These are phyloP conservation scores for Lepus timidus DNA, from an alignment of 2,113 vertebrate genomes.

Conservation along the genomic window DNA sequence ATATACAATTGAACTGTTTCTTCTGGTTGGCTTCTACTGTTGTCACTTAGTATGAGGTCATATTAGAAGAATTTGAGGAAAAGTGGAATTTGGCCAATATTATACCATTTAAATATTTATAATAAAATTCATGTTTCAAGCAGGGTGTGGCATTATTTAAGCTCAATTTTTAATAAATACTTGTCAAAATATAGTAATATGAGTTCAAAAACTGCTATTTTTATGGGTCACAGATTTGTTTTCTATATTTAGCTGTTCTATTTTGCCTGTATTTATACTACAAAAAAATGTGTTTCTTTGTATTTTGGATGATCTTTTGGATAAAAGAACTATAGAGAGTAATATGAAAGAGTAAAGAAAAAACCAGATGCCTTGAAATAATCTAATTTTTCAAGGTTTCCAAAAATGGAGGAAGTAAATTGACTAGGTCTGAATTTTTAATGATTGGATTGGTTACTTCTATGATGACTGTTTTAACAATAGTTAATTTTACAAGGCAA, in stretches of 20 bases:
- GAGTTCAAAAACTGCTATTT: constrained; percentile 41
- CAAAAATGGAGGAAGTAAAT: constrained; percentile 22
- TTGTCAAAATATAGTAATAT: constrained; percentile 38
- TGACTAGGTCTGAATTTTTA: constrained; percentile 39
- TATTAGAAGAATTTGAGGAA: constrained; percentile 59
- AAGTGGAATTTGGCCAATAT: constrained; percentile 45
- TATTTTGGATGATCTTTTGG: constrained; percentile 27
- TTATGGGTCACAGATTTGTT: constrained; percentile 13
- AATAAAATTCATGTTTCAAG: constrained; percentile 57
- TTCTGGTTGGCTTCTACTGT: constrained; percentile 41
- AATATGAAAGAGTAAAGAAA: constrained; percentile 4
- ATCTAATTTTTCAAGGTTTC: constrained; percentile 40
- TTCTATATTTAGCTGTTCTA: background rate
- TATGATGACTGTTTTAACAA: constrained; percentile 19
- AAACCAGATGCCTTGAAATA: constrained; percentile 40
- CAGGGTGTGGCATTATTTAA: constrained; percentile 29
- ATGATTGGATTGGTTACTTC: constrained; percentile 43
- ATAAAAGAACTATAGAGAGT: constrained; percentile 21
- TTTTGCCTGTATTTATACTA: constrained; percentile 23
- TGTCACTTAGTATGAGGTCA: constrained; percentile 45
- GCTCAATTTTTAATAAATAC: constrained; percentile 27
- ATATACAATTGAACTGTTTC: background rate
- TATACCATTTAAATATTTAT: background rate
- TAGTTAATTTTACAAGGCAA: background rate
- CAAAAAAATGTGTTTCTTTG: constrained; percentile 40